Evolutionary conservation across 2,888 invertebrate genomes (phyloP).

Genomic region (Neoaliturus tenellus): DNA sequence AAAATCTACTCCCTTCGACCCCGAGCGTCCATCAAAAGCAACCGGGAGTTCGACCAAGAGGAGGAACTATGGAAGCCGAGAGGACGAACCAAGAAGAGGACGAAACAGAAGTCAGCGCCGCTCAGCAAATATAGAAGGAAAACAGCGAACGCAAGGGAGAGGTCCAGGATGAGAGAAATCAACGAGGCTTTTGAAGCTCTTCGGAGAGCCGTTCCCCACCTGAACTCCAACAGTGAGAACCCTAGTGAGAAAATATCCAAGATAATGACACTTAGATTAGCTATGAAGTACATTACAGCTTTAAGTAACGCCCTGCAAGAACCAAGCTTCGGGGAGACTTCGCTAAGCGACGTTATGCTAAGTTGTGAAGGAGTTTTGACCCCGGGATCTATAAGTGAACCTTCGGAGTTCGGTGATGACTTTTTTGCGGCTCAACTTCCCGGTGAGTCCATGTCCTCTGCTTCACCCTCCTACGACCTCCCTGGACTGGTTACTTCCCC

Average conservation of each 20-base stretch:
- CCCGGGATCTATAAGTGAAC: slow-evolving; percentile 33
- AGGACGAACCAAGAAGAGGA: slow-evolving; percentile 69
- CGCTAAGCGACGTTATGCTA: slow-evolving; percentile 65
- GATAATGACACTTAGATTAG: slow-evolving; percentile 90
- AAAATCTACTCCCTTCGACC: slow-evolving; percentile 83
- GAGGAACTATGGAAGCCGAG: slow-evolving; percentile 69
- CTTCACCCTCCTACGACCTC: slow-evolving; percentile 31
- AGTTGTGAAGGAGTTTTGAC: slow-evolving; percentile 17
- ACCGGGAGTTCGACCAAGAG: slow-evolving; percentile 63
- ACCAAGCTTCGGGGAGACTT: slow-evolving; percentile 70
- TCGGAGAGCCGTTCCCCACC: slow-evolving; percentile 83
- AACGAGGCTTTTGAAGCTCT: slow-evolving; percentile 91
- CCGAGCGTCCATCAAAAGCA: slow-evolving; percentile 72
- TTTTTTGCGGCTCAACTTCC: slow-evolving; percentile 21
- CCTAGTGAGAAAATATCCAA: slow-evolving; percentile 88
- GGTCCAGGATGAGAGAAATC: slow-evolving; percentile 92
- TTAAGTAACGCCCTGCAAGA: slow-evolving; percentile 79
- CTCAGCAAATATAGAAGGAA: slow-evolving; percentile 93
- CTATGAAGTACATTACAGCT: slow-evolving; percentile 91
- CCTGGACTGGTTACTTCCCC: slow-evolving; percentile 24
- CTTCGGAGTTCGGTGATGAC: slow-evolving; percentile 34
- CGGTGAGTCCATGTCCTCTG: slow-evolving; percentile 21
- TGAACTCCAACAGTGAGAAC: slow-evolving; percentile 73
- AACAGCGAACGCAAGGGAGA: slow-evolving; percentile 92
- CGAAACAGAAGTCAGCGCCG: slow-evolving; percentile 79